Evolutionary conservation across 2,888 invertebrate species (phyloP).

Genomic region (Cantharis flavilabris): DNA sequence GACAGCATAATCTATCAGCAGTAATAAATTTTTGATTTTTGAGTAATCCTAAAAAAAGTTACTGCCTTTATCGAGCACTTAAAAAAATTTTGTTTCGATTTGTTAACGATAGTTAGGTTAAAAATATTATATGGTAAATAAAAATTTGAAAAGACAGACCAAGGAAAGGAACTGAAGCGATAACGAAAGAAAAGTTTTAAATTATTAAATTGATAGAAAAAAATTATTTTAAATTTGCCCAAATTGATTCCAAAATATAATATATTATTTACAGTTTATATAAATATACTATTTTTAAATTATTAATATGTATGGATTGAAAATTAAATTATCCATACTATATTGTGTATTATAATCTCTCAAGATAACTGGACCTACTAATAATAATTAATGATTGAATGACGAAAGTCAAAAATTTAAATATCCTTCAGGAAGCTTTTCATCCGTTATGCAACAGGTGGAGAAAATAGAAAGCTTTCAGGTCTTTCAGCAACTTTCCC

Average conservation of each 20-base stretch:
- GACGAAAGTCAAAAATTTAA: neutral
- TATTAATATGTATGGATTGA: too few species aligned
- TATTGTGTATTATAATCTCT: too few species aligned
- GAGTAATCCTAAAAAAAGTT: neutral
- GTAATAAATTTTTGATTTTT: conserved; percentile 20
- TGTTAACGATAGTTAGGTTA: neutral
- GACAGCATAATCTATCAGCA: conserved; percentile 34
- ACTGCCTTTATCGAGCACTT: neutral
- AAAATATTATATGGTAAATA: neutral
- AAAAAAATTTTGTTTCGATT: neutral
- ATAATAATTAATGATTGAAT: neutral
- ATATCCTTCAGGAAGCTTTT: neutral
- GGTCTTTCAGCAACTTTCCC: conserved; percentile 39
- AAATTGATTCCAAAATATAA: neutral
- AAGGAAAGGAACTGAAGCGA: neutral
- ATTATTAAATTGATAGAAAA: neutral
- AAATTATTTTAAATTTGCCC: neutral
- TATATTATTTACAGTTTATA: neutral
- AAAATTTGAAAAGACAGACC: neutral
- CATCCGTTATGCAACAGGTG: conserved; percentile 18
- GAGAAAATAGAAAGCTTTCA: conserved; percentile 25
- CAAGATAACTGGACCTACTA: too few species aligned
- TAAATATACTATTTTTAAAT: too few species aligned
- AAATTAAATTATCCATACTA: too few species aligned
- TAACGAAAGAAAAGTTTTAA: neutral